Evolutionary conservation across 2,797 vertebrate species (phyloP).

Genomic region (Lutjanus campechanus): DNA sequence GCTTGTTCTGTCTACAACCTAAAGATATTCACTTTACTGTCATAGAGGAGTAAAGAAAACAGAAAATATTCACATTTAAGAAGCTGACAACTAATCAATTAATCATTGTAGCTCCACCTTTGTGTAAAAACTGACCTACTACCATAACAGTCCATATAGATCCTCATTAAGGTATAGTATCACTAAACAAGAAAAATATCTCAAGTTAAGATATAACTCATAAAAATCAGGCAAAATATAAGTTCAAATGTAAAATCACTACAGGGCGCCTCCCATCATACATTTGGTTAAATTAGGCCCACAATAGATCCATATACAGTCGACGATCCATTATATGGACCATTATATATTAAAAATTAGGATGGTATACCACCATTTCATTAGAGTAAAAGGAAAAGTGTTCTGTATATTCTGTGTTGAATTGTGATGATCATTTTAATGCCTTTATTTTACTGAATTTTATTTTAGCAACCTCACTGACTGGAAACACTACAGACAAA

Average conservation of each 20-base stretch:
- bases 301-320: background rate
- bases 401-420: background rate
- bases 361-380: background rate
- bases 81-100: too few relatives aligned
- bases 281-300: background rate
- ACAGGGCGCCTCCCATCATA: background rate
- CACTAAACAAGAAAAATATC: background rate
- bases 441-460: background rate
- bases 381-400: background rate
- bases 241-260: background rate
- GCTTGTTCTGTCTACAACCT: too few relatives aligned
- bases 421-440: slow-evolving; percentile 6
- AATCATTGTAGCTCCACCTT: too few relatives aligned
- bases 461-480: slow-evolving; percentile 22
- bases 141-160: background rate
- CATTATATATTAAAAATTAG: background rate
- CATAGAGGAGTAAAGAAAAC: too few relatives aligned
- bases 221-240: background rate
- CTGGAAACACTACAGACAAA: slow-evolving; percentile 31
- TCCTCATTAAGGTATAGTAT: background rate
- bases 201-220: background rate
- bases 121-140: too few relatives aligned
- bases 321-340: background rate
- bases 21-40: too few relatives aligned
- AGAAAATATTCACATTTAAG: too few relatives aligned